These are phyloP conservation scores for Pseudolycoriella hygida DNA, from an alignment of 2,888 invertebrate genomes.

Conservation along the genomic window DNA sequence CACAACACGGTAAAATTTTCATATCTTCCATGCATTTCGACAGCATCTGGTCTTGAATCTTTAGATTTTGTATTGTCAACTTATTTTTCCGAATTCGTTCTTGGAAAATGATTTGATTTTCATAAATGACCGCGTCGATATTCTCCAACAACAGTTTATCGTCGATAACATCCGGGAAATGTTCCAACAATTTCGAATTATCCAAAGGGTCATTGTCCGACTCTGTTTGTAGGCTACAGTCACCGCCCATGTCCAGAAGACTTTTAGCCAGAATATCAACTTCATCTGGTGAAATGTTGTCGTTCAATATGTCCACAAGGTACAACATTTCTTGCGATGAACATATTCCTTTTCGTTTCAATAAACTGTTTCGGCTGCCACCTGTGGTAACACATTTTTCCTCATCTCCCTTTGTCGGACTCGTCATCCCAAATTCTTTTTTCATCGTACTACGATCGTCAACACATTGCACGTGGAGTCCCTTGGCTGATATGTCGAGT, in stretches of 20 bases:
- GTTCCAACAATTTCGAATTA: slow-evolving; percentile 11
- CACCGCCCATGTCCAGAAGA: slow-evolving; percentile 12
- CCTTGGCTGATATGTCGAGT: slow-evolving; percentile 1
- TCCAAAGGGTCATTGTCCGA: slow-evolving; percentile 9
- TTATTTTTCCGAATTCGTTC: slow-evolving; percentile 13
- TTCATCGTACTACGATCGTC: too few relatives aligned
- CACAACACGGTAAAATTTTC: slow-evolving; percentile 10
- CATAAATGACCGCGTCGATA: slow-evolving; percentile 13
- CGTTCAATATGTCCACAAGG: slow-evolving; percentile 13
- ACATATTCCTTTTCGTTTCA: slow-evolving; percentile 13
- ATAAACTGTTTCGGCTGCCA: slow-evolving; percentile 5
- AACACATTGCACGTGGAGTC: too few relatives aligned
- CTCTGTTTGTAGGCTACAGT: slow-evolving; percentile 9
- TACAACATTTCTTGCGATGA: slow-evolving; percentile 14
- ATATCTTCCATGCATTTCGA: slow-evolving; percentile 13
- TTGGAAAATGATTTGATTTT: slow-evolving; percentile 14
- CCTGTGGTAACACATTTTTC: neutral
- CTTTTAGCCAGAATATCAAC: slow-evolving; percentile 12
- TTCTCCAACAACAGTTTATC: slow-evolving; percentile 13
- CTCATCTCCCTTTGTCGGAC: too few relatives aligned
- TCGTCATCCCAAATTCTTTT: too few relatives aligned
- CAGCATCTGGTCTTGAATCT: slow-evolving; percentile 12
- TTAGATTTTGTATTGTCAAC: slow-evolving; percentile 13
- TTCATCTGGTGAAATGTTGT: slow-evolving; percentile 12
- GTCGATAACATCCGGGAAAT: slow-evolving; percentile 11